Conservation (phyloP, 2,113 vertebrate genomes). For the Machaerirhynchus nigripectus region DNA sequence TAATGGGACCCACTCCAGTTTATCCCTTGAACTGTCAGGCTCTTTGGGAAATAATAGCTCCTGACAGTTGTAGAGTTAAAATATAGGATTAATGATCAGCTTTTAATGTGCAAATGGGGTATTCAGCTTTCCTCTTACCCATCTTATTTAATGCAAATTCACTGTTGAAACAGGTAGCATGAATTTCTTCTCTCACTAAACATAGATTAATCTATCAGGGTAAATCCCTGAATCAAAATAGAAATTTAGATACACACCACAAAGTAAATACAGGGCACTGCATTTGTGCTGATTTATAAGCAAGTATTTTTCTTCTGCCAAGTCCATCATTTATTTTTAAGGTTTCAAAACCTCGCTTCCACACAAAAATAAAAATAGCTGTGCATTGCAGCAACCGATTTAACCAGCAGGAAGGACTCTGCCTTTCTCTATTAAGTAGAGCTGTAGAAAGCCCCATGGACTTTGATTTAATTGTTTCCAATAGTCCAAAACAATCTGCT, state of each 20-base stretch:
- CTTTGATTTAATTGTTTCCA: conserved; percentile 16
- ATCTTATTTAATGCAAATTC: conserved; percentile 56
- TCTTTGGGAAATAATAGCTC: conserved; percentile 57
- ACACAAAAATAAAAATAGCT: neutral
- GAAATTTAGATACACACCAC: neutral
- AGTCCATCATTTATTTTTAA: conserved; percentile 15
- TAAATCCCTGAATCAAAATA: conserved; percentile 4
- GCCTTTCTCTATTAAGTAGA: neutral
- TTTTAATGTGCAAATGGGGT: conserved; percentile 67
- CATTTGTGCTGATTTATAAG: neutral
- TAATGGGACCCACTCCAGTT: conserved; percentile 53
- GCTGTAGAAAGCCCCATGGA: conserved; percentile 5
- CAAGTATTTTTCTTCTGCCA: neutral
- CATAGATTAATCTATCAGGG: neutral
- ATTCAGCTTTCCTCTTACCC: conserved; percentile 22
- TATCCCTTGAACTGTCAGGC: conserved; percentile 55
- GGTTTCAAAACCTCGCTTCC: neutral
- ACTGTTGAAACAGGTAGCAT: conserved; percentile 36
- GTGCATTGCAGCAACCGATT: neutral
- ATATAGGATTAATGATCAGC: conserved; percentile 70
- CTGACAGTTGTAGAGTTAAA: conserved; percentile 66
- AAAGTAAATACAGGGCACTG: neutral
- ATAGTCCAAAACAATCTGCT: conserved; percentile 11
- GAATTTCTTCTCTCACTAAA: neutral
- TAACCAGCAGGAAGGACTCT: neutral